These are phyloP conservation scores for Uropetala carovei DNA, from an alignment of 2,888 invertebrate genomes.

Conservation along the genomic window DNA sequence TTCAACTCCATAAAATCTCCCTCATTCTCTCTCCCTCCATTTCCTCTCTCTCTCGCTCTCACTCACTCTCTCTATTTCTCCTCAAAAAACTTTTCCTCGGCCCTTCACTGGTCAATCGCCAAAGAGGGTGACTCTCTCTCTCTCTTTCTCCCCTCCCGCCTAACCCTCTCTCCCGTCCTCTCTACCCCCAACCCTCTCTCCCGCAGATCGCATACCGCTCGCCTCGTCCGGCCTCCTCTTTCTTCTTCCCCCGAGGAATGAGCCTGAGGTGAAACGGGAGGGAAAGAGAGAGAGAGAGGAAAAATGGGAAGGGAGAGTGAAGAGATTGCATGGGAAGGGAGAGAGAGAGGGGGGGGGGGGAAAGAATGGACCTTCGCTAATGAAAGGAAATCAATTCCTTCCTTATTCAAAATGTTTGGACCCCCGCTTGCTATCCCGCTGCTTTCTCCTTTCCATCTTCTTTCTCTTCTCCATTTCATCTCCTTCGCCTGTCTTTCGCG, in stretches of 20 bases:
- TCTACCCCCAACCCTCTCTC: neutral
- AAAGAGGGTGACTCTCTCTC: neutral
- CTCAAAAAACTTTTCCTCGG: neutral
- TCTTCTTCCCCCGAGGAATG: neutral
- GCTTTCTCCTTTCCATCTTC: neutral
- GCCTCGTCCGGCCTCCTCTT: neutral
- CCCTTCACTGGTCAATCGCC: neutral
- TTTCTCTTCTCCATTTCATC: neutral
- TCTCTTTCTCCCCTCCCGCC: too few relatives aligned
- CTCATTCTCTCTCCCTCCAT: slow-evolving; percentile 62
- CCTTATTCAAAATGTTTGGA: neutral
- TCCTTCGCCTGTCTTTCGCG: too few relatives aligned
- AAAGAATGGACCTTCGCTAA: slow-evolving; percentile 70
- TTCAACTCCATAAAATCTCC: slow-evolving; percentile 69
- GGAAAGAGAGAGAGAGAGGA: neutral
- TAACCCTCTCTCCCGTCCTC: too few relatives aligned
- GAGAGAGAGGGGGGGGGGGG: slow-evolving; percentile 69
- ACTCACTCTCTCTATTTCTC: slow-evolving; percentile 62
- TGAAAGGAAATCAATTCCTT: slow-evolving; percentile 20
- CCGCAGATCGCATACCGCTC: neutral
- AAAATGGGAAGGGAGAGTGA: neutral
- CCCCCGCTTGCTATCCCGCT: neutral
- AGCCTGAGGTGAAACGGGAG: neutral
- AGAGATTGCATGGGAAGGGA: slow-evolving; percentile 52
- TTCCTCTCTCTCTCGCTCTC: slow-evolving; percentile 64